Evolutionary conservation across 2,888 invertebrate species (phyloP), one percentile per base, ranked within the genome.

Genomic region (Microdon myrmicae): DNA sequence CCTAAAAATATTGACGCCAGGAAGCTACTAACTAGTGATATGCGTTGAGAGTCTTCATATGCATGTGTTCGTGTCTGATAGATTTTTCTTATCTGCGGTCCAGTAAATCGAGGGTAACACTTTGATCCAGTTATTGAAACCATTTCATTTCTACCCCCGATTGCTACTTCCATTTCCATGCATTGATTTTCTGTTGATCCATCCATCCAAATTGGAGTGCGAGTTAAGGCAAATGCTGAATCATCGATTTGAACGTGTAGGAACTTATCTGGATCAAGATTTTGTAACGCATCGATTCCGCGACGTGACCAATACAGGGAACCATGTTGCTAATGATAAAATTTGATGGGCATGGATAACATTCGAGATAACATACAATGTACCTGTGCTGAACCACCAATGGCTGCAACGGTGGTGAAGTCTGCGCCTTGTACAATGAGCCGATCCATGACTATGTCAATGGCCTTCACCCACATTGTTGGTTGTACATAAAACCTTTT

Each of bases 141-240:
- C 80, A 80, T 80, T 66, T 73, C 70, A 3, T 68, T 68, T 1
- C 72, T 73, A 1, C 80, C 95, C 2, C 95, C 96, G 6, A 94
- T 84, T 12, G 86, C 86, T 16, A 87, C 85, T 79, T 97, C 96
- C 58, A 98, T 80, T 66, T 87, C 83, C 58, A 75, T 39, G 60
- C 79, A 79, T 60, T 79, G 79, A n/a, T 76, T 77, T 3, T 74
- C 71, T 0, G 79, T 77, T 0, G 77, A 75, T 68, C 90, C 90
- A 79, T 98, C 97, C 94, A 96, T 94, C 98, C 98, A 98, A 9
- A 96, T 88, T 0, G 98, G 97, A 6, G 94, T 92, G 67, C 91
- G 86, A 1, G 83, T 79, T 0, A 92, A 76, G 8, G 92, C 87
- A 78, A 98, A 98, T 5, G 86, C 85, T 0, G 83, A 81, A 3